Conservation (phyloP, 2,113 vertebrate genomes). For the Urocitellus parryii region DNA sequence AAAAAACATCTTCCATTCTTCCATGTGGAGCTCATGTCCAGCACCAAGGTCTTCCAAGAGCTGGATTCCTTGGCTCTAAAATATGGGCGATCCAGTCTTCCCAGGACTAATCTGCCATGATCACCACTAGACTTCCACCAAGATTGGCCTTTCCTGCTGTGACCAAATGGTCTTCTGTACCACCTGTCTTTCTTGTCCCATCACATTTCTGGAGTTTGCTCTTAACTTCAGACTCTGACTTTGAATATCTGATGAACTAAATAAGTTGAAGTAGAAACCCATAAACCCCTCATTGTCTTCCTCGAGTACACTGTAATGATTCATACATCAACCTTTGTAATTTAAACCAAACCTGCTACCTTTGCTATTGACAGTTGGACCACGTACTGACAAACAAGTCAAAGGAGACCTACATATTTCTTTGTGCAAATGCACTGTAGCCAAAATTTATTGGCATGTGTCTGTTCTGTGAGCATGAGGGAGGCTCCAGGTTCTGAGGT, state of each 20-base stretch:
- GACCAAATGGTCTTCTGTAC: neutral
- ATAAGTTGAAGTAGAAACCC: neutral
- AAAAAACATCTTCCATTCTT: neutral
- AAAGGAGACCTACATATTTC: neutral
- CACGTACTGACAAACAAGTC: neutral
- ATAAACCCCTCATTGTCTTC: neutral
- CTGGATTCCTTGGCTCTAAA: neutral
- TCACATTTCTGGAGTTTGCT: slow-evolving; percentile 6
- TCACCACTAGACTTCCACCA: neutral
- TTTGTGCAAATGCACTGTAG: too few relatives aligned
- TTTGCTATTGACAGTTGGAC: neutral
- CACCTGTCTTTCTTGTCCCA: neutral
- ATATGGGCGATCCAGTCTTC: neutral
- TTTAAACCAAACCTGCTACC: neutral
- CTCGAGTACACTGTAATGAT: neutral
- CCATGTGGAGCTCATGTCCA: neutral
- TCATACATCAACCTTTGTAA: neutral
- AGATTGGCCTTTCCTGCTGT: neutral
- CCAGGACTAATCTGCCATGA: neutral
- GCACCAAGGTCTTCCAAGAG: neutral
- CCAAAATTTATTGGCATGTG: too few relatives aligned
- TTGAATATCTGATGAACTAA: neutral
- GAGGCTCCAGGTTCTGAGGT: neutral
- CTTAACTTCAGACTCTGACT: neutral
- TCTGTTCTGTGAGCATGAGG: neutral